Base-by-base conservation (phyloP, 2,113 vertebrate genomes). In the Ochotona curzoniae region DNA sequence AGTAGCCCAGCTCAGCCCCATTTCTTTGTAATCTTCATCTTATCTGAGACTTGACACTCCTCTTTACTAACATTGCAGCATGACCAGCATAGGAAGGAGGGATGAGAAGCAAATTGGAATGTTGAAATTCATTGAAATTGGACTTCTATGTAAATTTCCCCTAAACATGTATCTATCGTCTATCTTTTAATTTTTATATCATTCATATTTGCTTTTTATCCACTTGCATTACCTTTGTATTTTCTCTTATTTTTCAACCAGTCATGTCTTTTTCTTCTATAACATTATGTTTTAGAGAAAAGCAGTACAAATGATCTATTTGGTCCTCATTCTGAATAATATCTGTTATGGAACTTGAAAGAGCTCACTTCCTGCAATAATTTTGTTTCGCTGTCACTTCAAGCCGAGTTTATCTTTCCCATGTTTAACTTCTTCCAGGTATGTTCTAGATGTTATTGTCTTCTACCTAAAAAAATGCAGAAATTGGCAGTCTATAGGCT, bases 351-450 rank as follows among this genome's bases (percentile, higher is more conserved):
- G 87, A 90, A 90, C 64, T 60, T 66, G 93, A 93, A 93, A 89
- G 69, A 18, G 38, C 14, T 57, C 63, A 87, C 25, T 93, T 89
- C 5, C 30, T 28, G 69, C 83, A 89, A 84, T 74, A 86, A 87
- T 96, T 94, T 87, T 83, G 87, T 94, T 83, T 70, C 95, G 67
- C 26, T 23, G 84, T 93, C 79, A 89, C n/a, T 23, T 83, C 44
- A 89, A 91, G 66, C 26, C 51, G 81, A 73, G 78, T 75, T 95
- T 84, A 49, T 95, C 64, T 93, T 30, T 80, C 94, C 35, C n/a
- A 64, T 92, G 86, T 95, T 35, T 94, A 93, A 89, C 26, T 94
- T 67, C 25, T 57, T 80, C 47, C 51, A 81, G 71, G 78, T 83
- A 47, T 57, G 11, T 38, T 81, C 54, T 84, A 71, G 51, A 83